Percentiles rank a stretch among this genome's conserved stretches.
Conservation (phyloP, 2,113 vertebrate genomes). For the Rhea americana region DNA sequence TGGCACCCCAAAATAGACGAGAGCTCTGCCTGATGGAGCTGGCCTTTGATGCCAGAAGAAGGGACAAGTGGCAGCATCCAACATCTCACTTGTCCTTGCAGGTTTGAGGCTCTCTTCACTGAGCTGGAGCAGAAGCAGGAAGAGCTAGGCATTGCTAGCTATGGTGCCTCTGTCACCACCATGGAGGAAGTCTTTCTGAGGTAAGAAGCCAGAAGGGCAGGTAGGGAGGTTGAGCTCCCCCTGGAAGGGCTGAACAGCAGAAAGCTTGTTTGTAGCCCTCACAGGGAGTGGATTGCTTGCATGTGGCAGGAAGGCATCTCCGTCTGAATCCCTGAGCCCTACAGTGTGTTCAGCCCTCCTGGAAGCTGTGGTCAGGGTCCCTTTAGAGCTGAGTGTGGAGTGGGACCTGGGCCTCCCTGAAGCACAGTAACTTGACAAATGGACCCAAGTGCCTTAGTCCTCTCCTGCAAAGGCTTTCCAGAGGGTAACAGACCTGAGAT, state of each 20-base stretch:
- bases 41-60: background rate
- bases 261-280: background rate
- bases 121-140: conserved; percentile 93
- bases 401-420: background rate
- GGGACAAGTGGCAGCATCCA: background rate
- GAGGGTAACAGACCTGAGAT: background rate
- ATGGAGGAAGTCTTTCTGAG: conserved; percentile 99
- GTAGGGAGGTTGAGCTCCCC: background rate
- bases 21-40: background rate
- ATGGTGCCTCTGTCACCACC: conserved; percentile 94
- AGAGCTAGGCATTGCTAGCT: conserved; percentile 95
- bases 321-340: background rate
- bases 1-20: background rate
- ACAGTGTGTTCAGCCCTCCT: too few relatives aligned
- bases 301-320: too few relatives aligned
- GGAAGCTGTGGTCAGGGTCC: background rate
- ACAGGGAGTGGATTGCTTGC: background rate
- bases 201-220: conserved; percentile 66
- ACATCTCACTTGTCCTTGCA: background rate
- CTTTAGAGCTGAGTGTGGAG: background rate
- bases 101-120: conserved; percentile 93
- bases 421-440: background rate
- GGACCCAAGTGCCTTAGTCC: background rate
- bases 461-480: background rate
- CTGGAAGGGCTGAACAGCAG: background rate